Percentiles rank a stretch among this genome's conserved stretches.
Evolutionary conservation across 2,888 invertebrate species (phyloP).

Genomic region (Glaucopsyche alexis): DNA sequence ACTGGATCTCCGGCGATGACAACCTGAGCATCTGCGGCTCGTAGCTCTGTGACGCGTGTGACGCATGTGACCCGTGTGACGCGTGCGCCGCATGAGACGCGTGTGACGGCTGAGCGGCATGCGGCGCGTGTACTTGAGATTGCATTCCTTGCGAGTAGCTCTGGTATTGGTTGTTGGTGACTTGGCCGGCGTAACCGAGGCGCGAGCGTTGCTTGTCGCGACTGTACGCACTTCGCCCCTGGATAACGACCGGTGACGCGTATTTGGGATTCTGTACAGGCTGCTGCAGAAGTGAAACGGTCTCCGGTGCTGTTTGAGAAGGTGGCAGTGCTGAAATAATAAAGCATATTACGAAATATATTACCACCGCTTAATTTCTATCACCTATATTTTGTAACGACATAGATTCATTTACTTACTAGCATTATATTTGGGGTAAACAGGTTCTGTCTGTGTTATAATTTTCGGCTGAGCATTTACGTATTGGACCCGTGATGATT

Average conservation of each 20-base stretch:
- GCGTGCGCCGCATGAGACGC: constrained; percentile 48
- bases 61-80: constrained; percentile 44
- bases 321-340: constrained; percentile 57
- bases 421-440: constrained; percentile 62
- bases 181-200: constrained; percentile 47
- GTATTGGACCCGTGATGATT: constrained; percentile 56
- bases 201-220: constrained; percentile 64
- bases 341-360: background rate
- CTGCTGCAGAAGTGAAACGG: constrained; percentile 72
- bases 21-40: constrained; percentile 43
- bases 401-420: constrained; percentile 47
- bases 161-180: constrained; percentile 55
- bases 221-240: constrained; percentile 58
- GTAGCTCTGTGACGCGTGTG: constrained; percentile 38
- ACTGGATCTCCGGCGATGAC: constrained; percentile 58
- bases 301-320: constrained; percentile 74
- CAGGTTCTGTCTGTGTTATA: constrained; percentile 55
- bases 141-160: constrained; percentile 48
- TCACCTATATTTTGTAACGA: background rate
- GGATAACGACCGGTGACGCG: constrained; percentile 60
- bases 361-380: background rate
- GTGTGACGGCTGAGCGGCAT: constrained; percentile 54
- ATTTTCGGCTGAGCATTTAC: constrained; percentile 59
- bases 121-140: constrained; percentile 47
- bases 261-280: constrained; percentile 65